These are phyloP conservation scores for Nudaria mundana DNA, from an alignment of 2,888 invertebrate species.

Conservation along the genomic window DNA sequence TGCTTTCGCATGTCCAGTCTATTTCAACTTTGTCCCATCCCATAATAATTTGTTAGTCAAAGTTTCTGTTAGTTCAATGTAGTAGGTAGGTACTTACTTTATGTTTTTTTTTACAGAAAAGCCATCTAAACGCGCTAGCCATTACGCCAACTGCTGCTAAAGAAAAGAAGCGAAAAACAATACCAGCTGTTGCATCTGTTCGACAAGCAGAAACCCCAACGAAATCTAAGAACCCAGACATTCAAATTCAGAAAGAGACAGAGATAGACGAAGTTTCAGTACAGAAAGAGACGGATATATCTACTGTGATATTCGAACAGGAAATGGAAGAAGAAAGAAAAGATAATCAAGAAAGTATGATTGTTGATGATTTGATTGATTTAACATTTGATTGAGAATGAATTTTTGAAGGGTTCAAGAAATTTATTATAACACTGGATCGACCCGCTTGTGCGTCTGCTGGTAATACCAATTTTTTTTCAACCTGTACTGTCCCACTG, in stretches of 20 bases:
- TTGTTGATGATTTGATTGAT: constrained; percentile 46
- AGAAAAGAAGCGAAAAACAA: constrained; percentile 50
- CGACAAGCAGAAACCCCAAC: constrained; percentile 8
- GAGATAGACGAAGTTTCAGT: not conserved
- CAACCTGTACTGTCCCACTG: too few relatives aligned
- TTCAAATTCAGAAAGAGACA: constrained; percentile 1
- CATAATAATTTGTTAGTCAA: too few relatives aligned
- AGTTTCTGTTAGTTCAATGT: not conserved
- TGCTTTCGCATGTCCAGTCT: too few relatives aligned
- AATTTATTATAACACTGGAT: too few relatives aligned
- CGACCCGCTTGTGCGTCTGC: too few relatives aligned
- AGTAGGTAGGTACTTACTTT: not conserved
- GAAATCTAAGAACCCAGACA: constrained; percentile 7
- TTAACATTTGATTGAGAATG: constrained; percentile 57
- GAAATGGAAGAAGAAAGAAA: not conserved
- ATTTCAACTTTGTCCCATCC: too few relatives aligned
- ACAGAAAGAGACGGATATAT: constrained; percentile 1
- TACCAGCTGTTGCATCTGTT: constrained; percentile 2
- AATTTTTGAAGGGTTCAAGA: too few relatives aligned
- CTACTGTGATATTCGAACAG: not conserved
- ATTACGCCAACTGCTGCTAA: constrained; percentile 26
- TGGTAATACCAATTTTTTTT: too few relatives aligned
- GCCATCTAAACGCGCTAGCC: constrained; percentile 13
- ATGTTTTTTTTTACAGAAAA: constrained; percentile 25
- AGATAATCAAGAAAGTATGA: constrained; percentile 16